These are phyloP conservation scores for Zeugodacus cucurbitae DNA, from an alignment of 1,140 invertebrate genomes.

Conservation along the genomic window DNA sequence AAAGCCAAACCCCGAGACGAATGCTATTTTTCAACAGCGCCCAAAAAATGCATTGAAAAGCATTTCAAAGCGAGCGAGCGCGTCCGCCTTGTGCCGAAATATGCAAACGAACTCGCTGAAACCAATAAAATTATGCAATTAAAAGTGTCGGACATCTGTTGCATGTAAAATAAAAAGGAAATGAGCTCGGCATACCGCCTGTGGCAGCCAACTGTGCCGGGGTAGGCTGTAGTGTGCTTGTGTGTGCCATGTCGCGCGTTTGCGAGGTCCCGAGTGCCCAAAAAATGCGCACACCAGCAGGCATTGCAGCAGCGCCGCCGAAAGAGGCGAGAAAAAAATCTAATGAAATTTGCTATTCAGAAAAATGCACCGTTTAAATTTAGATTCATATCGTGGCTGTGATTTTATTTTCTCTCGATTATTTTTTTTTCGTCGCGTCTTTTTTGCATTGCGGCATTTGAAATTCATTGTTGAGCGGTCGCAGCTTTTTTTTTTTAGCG, in stretches of 20 bases:
- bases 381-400: slow-evolving; percentile 32
- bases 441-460: neutral
- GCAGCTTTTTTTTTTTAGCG: neutral
- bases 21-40: neutral
- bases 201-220: neutral
- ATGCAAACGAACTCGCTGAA: slow-evolving; percentile 36
- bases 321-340: neutral
- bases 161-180: neutral
- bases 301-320: neutral
- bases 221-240: neutral
- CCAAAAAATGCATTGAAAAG: neutral
- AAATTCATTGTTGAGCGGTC: slow-evolving; percentile 7
- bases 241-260: neutral
- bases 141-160: slow-evolving; percentile 38
- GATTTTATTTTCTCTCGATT: neutral
- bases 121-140: slow-evolving; percentile 37
- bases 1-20: neutral
- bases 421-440: neutral
- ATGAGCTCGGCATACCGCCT: neutral
- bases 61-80: neutral
- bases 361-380: slow-evolving; percentile 31
- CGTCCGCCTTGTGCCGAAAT: neutral
- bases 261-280: neutral
- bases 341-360: slow-evolving; percentile 22
- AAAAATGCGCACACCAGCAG: neutral